phyloP scores from a whole-genome alignment of 2,888 invertebrate species.

The Sarcophaga variegata region DNA sequence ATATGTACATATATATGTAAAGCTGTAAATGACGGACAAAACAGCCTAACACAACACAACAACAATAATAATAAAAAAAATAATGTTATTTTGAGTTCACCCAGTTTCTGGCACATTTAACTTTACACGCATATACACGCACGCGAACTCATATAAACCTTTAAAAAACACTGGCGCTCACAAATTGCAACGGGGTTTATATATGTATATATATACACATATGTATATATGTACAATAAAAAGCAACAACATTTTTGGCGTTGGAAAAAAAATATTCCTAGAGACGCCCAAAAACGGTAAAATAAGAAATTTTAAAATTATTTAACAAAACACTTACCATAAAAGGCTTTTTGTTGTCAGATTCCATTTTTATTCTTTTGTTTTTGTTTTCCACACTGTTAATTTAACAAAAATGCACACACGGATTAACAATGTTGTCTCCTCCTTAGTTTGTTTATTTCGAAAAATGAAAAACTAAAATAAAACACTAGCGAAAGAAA shows the following conservation, averaged over 20 bases:
- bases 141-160: neutral
- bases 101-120: constrained; percentile 60
- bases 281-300: constrained; percentile 52
- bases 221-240: neutral
- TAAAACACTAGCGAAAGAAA: too few species aligned
- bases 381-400: constrained; percentile 31
- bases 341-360: constrained; percentile 74
- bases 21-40: constrained; percentile 21
- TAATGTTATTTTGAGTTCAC: constrained; percentile 49
- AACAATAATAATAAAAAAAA: constrained; percentile 17
- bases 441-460: too few species aligned
- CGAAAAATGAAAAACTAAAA: too few species aligned
- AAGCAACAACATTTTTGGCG: neutral
- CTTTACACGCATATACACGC: neutral
- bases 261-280: constrained; percentile 12
- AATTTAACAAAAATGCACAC: neutral
- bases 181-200: neutral
- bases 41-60: constrained; percentile 9
- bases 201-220: neutral
- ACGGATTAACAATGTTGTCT: too few species aligned
- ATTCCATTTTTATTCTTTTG: constrained; percentile 70
- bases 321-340: constrained; percentile 69
- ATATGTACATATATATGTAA: neutral
- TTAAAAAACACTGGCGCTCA: neutral
- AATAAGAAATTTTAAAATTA: neutral